A percentile compares a stretch with the other conserved stretches of the same genome.
These are phyloP conservation scores for Charina bottae DNA, from an alignment of 2,113 vertebrate species.

Conservation along the genomic window DNA sequence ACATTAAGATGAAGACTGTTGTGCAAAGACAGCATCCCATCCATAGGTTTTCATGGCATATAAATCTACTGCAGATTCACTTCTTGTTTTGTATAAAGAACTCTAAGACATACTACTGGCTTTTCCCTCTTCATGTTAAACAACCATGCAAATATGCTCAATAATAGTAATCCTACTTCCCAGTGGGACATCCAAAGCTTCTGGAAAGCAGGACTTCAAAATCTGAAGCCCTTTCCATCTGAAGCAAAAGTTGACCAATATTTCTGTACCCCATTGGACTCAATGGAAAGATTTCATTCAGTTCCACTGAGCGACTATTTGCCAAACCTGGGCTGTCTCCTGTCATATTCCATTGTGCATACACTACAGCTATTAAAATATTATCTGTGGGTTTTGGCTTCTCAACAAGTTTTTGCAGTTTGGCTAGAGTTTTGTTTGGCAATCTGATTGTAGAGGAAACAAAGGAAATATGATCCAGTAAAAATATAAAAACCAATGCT, in stretches of 20 bases:
- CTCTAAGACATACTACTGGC: neutral
- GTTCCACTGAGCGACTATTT: fast-evolving
- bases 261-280: fast-evolving
- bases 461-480: conserved; percentile 70
- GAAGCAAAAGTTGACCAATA: neutral
- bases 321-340: conserved; percentile 9
- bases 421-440: conserved; percentile 64
- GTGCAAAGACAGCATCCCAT: neutral
- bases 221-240: neutral
- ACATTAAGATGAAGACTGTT: neutral
- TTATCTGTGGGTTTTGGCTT: conserved; percentile 66
- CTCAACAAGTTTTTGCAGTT: conserved; percentile 61
- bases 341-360: conserved; percentile 22
- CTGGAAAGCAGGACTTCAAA: neutral
- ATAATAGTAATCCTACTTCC: neutral
- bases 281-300: neutral
- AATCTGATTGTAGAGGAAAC: conserved; percentile 69
- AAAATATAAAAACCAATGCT: conserved; percentile 67
- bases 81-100: neutral
- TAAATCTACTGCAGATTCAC: neutral
- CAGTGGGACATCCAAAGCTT: fast-evolving
- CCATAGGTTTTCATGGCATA: too few relatives aligned
- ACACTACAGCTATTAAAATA: conserved; percentile 34
- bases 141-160: neutral
- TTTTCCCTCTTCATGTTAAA: neutral